Conservation (phyloP, 2,888 invertebrate genomes). For the Athalia rosae region DNA sequence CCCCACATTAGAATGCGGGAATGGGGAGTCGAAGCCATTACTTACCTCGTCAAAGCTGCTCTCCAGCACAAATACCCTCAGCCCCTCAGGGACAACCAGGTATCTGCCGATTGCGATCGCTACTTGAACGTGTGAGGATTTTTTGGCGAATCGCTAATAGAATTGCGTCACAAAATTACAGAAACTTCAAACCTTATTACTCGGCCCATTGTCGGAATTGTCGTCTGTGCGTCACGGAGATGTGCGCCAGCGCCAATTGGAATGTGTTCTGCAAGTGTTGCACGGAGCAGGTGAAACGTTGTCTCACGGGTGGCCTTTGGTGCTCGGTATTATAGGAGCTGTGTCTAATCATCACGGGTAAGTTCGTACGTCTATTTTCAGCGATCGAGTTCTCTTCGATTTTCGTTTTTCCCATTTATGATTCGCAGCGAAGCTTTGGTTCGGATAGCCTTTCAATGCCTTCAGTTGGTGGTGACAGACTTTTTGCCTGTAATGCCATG, state of each 20-base stretch:
- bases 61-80: slow-evolving; percentile 90
- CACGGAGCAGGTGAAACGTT: slow-evolving; percentile 95
- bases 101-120: slow-evolving; percentile 63
- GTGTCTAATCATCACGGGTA: slow-evolving; percentile 95
- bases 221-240: slow-evolving; percentile 94
- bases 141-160: not conserved
- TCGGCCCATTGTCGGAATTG: slow-evolving; percentile 93
- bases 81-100: slow-evolving; percentile 89
- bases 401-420: slow-evolving; percentile 38
- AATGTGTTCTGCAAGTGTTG: slow-evolving; percentile 93
- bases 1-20: slow-evolving; percentile 96
- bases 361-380: slow-evolving; percentile 46
- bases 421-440: slow-evolving; percentile 88
- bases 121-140: not conserved
- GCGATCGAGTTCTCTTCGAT: not conserved
- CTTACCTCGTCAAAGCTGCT: slow-evolving; percentile 93
- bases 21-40: slow-evolving; percentile 98
- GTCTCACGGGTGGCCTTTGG: slow-evolving; percentile 95
- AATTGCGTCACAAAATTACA: slow-evolving; percentile 60
- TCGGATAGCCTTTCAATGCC: slow-evolving; percentile 95
- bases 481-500: slow-evolving; percentile 94
- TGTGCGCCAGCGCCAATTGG: slow-evolving; percentile 94
- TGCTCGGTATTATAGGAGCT: slow-evolving; percentile 96
- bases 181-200: slow-evolving; percentile 89
- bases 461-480: slow-evolving; percentile 96